phyloP scores from a whole-genome alignment of 2,797 vertebrate genomes.

The Cyclopterus lumpus region DNA sequence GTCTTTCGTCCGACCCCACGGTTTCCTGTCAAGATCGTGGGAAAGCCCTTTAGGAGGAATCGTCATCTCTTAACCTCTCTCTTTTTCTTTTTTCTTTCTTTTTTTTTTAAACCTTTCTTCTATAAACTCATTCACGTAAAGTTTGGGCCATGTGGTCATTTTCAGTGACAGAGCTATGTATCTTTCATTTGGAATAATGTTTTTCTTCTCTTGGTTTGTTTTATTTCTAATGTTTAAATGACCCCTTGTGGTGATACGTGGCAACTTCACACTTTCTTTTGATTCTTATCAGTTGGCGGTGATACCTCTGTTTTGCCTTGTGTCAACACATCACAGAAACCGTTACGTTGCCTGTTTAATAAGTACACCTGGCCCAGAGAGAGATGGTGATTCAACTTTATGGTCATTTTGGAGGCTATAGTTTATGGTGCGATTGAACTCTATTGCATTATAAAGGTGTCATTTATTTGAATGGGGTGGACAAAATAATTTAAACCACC shows the following conservation, averaged over 20 bases:
- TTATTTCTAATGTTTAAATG: slow-evolving; percentile 68
- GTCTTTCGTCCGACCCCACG: slow-evolving; percentile 24
- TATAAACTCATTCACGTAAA: slow-evolving; percentile 29
- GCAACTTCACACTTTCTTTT: slow-evolving; percentile 49
- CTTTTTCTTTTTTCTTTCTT: slow-evolving; percentile 9
- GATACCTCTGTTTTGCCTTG: not conserved
- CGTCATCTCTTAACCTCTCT: slow-evolving; percentile 17
- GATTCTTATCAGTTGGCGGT: not conserved
- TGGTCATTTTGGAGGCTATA: not conserved
- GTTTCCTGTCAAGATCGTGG: slow-evolving; percentile 80
- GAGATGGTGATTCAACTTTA: not conserved
- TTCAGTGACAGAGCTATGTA: slow-evolving; percentile 8
- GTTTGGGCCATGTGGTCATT: slow-evolving; percentile 39
- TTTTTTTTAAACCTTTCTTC: slow-evolving; percentile 13
- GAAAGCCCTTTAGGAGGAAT: slow-evolving; percentile 60
- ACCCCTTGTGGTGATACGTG: slow-evolving; percentile 72
- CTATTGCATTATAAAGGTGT: not conserved
- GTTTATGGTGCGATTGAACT: not conserved
- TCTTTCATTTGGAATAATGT: slow-evolving; percentile 1
- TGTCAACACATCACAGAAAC: not conserved
- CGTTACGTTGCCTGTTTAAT: not conserved
- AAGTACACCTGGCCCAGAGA: not conserved
- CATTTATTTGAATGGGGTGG: not conserved
- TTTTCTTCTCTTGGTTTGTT: not conserved
- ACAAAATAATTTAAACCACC: not conserved